phyloP scores from a whole-genome alignment of 2,113 vertebrate species.

The Elaphurus davidianus region DNA sequence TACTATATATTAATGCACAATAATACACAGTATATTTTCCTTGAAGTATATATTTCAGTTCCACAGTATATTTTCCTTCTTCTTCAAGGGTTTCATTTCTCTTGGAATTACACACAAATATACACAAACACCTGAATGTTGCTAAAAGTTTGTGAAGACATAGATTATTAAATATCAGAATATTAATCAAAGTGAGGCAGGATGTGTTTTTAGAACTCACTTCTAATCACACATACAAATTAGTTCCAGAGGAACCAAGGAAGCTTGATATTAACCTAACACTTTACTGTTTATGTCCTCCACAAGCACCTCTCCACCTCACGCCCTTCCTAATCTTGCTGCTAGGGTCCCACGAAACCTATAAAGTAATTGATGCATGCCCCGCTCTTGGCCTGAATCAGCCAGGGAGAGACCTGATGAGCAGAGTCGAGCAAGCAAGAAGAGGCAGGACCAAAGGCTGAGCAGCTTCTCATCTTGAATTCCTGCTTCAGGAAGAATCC shows the following conservation, averaged over 20 bases:
- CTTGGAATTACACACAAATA: background rate
- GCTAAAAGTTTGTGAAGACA: background rate
- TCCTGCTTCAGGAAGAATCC: background rate
- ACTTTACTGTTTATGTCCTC: background rate
- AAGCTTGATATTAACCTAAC: background rate
- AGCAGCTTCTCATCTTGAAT: background rate
- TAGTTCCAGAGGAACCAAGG: background rate
- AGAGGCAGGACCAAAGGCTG: background rate
- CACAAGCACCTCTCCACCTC: background rate
- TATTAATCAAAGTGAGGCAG: background rate
- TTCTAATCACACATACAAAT: background rate
- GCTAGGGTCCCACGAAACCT: background rate
- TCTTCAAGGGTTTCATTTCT: background rate
- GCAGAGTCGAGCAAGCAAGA: background rate
- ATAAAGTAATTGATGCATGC: background rate
- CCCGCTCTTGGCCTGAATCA: background rate
- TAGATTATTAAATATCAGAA: conserved; percentile 24
- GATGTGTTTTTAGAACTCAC: background rate
- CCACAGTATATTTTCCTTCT: background rate
- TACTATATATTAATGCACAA: background rate
- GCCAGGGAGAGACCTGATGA: background rate
- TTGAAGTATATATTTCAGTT: background rate
- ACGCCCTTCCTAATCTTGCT: background rate
- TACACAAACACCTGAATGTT: background rate
- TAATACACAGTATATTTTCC: background rate